Conservation (phyloP, 2,888 invertebrate species). For the Stegana nigrithorax region DNA sequence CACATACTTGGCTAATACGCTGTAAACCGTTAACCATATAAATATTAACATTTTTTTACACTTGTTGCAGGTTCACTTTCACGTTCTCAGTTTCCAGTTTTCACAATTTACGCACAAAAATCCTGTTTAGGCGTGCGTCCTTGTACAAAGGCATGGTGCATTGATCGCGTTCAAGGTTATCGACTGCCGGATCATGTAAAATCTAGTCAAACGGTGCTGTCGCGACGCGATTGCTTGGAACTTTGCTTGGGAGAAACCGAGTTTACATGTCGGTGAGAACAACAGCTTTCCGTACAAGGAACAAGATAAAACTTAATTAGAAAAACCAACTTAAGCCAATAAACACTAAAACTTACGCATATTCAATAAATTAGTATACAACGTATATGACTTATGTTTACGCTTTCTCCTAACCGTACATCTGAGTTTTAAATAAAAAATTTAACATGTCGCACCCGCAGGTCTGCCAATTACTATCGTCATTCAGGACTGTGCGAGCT, state of each 20-base stretch:
- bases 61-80: constrained; percentile 82
- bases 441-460: constrained; percentile 65
- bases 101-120: constrained; percentile 96
- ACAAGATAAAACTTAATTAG: too few relatives aligned
- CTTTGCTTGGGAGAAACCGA: constrained; percentile 90
- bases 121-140: constrained; percentile 90
- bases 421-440: too few relatives aligned
- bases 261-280: constrained; percentile 89
- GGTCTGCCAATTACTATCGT: constrained; percentile 92
- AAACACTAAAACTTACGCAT: too few relatives aligned
- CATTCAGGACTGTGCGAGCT: constrained; percentile 88
- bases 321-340: too few relatives aligned
- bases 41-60: constrained; percentile 10
- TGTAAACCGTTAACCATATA: constrained; percentile 31
- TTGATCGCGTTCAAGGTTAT: constrained; percentile 91
- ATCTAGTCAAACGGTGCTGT: constrained; percentile 80
- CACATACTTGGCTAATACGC: too few relatives aligned
- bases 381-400: too few relatives aligned
- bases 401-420: background rate
- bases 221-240: constrained; percentile 90
- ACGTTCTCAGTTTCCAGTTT: constrained; percentile 94
- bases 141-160: constrained; percentile 93
- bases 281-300: background rate
- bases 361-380: too few relatives aligned
- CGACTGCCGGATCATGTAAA: constrained; percentile 83